Evolutionary conservation across 2,797 vertebrate species (phyloP).

Genomic region (Brachyalestes nurse): DNA sequence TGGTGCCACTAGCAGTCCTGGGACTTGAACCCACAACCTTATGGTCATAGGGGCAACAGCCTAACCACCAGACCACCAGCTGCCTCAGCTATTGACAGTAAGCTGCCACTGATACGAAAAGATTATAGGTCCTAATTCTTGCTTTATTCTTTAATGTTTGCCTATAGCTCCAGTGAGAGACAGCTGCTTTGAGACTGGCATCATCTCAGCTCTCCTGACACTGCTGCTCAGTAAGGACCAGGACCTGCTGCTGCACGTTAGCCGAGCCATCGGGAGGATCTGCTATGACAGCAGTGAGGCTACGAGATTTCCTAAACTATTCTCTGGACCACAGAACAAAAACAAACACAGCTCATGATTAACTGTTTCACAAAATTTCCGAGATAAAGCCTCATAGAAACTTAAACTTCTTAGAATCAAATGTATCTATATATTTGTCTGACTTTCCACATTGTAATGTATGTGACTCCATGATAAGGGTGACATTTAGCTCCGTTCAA

Average conservation of each 20-base stretch:
- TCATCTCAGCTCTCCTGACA: conserved; percentile 79
- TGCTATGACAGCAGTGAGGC: conserved; percentile 84
- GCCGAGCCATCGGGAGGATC: conserved; percentile 82
- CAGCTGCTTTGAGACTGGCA: conserved; percentile 82
- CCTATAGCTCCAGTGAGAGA: conserved; percentile 80
- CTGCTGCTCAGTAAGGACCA: conserved; percentile 81
- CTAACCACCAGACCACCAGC: too few relatives aligned
- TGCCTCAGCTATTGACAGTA: too few relatives aligned
- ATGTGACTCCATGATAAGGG: too few relatives aligned
- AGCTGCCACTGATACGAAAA: background rate
- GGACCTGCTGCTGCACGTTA: conserved; percentile 81
- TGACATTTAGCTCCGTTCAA: too few relatives aligned
- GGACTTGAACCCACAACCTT: too few relatives aligned
- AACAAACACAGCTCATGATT: background rate
- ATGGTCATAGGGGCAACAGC: too few relatives aligned
- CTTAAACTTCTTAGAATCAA: background rate
- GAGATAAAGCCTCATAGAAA: too few relatives aligned
- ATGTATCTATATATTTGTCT: background rate
- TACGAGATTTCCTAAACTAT: conserved; percentile 2
- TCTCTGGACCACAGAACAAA: background rate
- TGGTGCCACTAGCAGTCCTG: too few relatives aligned
- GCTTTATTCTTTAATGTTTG: background rate
- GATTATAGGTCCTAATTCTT: background rate
- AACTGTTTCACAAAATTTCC: too few relatives aligned
- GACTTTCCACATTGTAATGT: background rate